Percentiles rank a stretch among this genome's conserved stretches.
Conservation (phyloP, 92 coral and sea anemone genomes). For the Parazoanthus atlanticus region DNA sequence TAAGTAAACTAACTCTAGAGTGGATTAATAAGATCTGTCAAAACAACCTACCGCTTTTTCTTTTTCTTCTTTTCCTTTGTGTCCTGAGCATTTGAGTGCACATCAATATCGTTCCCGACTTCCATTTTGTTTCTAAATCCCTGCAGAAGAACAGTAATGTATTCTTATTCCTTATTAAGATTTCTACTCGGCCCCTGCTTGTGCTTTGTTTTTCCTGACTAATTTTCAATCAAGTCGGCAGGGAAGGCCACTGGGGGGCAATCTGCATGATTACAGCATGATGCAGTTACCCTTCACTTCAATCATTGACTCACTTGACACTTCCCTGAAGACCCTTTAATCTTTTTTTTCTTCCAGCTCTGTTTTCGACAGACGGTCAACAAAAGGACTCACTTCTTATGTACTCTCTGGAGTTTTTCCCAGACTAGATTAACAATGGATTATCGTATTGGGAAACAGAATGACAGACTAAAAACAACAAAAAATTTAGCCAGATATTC, state of each 20-base stretch:
- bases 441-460: neutral
- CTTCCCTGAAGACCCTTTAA: conserved; percentile 5
- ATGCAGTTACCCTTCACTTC: conserved; percentile 5
- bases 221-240: neutral
- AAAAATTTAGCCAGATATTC: conserved; percentile 14
- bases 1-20: neutral
- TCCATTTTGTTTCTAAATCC: conserved; percentile 11
- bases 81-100: neutral
- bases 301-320: conserved; percentile 27
- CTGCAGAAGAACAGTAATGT: neutral
- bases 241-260: conserved; percentile 18
- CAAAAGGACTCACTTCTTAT: conserved; percentile 5
- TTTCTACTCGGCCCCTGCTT: neutral
- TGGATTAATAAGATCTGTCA: neutral
- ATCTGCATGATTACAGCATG: neutral
- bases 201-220: conserved; percentile 9
- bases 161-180: conserved; percentile 18
- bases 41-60: conserved; percentile 38
- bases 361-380: conserved; percentile 43
- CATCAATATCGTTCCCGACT: neutral
- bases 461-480: neutral
- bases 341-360: conserved; percentile 8
- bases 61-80: conserved; percentile 28
- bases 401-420: conserved; percentile 13
- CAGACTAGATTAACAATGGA: conserved; percentile 3